phyloP scores from a whole-genome alignment of 2,113 vertebrate genomes.

The Lamprologus sp. region DNA sequence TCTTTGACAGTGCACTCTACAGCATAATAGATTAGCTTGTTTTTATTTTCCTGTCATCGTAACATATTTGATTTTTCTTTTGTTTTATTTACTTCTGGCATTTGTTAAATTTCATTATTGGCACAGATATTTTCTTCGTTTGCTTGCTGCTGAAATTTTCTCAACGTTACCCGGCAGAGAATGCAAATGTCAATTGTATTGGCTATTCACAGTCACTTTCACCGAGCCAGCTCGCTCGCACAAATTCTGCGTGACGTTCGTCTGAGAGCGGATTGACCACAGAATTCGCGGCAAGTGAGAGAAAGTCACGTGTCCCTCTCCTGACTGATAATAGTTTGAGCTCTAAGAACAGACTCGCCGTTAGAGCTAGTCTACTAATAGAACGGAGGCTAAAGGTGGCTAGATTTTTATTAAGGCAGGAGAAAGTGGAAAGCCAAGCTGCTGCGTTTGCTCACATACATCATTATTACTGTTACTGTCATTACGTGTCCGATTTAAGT shows the following conservation, averaged over 20 bases:
- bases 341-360: neutral
- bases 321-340: too few relatives aligned
- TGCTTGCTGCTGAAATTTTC: neutral
- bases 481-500: neutral
- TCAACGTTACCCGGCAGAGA: neutral
- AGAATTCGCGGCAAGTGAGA: neutral
- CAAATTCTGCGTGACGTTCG: neutral
- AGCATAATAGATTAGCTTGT: neutral
- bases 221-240: neutral
- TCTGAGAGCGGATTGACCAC: neutral
- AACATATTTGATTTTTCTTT: neutral
- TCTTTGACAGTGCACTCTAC: neutral
- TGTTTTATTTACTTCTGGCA: neutral
- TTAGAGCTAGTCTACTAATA: neutral
- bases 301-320: neutral
- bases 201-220: neutral
- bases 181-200: neutral
- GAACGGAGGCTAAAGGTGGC: neutral
- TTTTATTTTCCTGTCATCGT: neutral
- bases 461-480: neutral
- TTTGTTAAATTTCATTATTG: neutral
- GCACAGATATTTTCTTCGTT: neutral
- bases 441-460: constrained; percentile 2
- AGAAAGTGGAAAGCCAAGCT: constrained; percentile 10
- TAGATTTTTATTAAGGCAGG: neutral